Base-by-base conservation (phyloP, 1,140 invertebrate genomes). In the Drosophila dunni region DNA sequence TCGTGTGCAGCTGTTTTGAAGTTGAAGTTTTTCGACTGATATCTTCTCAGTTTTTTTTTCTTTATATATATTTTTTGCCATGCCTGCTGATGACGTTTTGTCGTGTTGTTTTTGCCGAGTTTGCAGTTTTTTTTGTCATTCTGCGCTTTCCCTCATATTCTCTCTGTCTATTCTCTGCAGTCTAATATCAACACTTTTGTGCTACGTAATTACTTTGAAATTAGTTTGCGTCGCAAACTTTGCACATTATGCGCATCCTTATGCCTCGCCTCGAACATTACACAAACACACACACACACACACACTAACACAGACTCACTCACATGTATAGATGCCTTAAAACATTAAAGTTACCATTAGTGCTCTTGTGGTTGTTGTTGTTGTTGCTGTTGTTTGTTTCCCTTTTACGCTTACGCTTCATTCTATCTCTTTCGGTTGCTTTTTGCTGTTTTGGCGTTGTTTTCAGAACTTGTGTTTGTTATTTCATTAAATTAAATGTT, bases 151-250 rank as follows among this genome's bases (percentile, higher is more conserved):
- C 5, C n/a, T 7, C 29, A 2, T 2, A n/a, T 6, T 17, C 44
- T 40, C 13, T n/a, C 20, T 50, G 13, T 38, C 36, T 64, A 58
- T 54, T 69, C 62, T 63, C 75, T 74, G 83, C 83, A 79, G 79
- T 88, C 83, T 86, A 89, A 89, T 89, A 89, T 89, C 84, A 89
- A 89, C 84, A 89, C 84, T 89, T 89, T 89, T 89, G 85, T 89
- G 84, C 84, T 89, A 79, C 84, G 84, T 89, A 89, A 89, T 89
- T 89, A 89, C 84, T 89, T 89, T 89, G 84, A 89, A 89, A 89
- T 89, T 89, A 89, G 84, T 89, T 89, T 89, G 80, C 84, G 85
- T 75, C 85, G 81, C 80, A 89, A 89, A 89, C 80, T 89, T 89
- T 89, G 84, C 80, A 89, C 84, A 89, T 89, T 89, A 89, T 89